phyloP scores from a whole-genome alignment of 2,113 vertebrate species.

The Atherinomorus stipes region DNA sequence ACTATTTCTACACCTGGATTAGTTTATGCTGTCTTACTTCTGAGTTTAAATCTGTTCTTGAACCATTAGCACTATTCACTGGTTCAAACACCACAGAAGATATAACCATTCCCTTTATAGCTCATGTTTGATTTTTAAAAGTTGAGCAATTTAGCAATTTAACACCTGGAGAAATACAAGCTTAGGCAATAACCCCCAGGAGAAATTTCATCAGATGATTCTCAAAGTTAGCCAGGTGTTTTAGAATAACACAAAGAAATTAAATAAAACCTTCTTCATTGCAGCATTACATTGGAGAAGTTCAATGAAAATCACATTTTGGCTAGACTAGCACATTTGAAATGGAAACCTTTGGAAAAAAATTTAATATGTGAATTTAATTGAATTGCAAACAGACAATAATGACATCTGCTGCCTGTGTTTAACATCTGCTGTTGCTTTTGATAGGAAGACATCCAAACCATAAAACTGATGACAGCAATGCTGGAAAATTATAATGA shows the following conservation, averaged over 20 bases:
- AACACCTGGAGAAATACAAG: conserved; percentile 25
- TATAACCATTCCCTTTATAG: conserved; percentile 49
- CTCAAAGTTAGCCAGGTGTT: conserved; percentile 10
- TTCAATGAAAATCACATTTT: conserved; percentile 6
- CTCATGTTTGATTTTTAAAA: conserved; percentile 27
- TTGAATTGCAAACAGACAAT: conserved; percentile 25
- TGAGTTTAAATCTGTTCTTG: conserved; percentile 34
- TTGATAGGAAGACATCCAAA: conserved; percentile 13
- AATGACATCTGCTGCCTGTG: conserved; percentile 57
- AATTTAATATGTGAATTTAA: conserved; percentile 5
- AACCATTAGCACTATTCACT: conserved; percentile 40
- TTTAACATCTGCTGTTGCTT: conserved; percentile 38
- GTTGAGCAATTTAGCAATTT: conserved; percentile 19
- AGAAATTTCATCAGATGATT: conserved; percentile 8
- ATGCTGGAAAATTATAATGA: conserved; percentile 5
- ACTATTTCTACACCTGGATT: conserved; percentile 67
- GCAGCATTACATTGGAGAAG: conserved; percentile 7
- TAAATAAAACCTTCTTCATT: background rate
- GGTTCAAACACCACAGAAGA: conserved; percentile 21
- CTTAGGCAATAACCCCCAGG: conserved; percentile 15
- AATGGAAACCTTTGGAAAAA: conserved; percentile 13
- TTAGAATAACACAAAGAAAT: background rate
- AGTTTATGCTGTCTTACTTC: conserved; percentile 59
- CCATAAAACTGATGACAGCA: background rate
- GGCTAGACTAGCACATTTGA: conserved; percentile 1